Evolutionary conservation across 2,888 invertebrate species (phyloP).

Genomic region (Bombyx huttoni): DNA sequence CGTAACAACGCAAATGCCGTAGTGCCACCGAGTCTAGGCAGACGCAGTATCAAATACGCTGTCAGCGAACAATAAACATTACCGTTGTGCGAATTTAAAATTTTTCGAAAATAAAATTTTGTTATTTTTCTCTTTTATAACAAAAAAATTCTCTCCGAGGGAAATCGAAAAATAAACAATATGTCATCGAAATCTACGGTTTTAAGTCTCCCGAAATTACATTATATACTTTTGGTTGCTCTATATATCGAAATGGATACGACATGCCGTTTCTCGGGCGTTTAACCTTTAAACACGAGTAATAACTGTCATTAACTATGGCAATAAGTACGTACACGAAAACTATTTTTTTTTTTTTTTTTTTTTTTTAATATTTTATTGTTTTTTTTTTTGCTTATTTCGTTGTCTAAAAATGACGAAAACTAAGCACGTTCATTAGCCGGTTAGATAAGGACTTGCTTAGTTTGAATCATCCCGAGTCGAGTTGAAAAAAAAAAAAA

Average conservation of each 20-base stretch:
- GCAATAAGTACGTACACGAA: conserved; percentile 54
- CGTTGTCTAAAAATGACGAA: conserved; percentile 53
- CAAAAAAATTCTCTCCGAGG: no score
- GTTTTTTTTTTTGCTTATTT: conserved; percentile 48
- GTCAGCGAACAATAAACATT: conserved; percentile 24
- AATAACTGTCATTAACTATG: conserved; percentile 51
- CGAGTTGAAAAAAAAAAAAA: conserved; percentile 1
- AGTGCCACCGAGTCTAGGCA: conserved; percentile 55
- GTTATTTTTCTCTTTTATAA: no score
- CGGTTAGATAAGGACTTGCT: conserved; percentile 1
- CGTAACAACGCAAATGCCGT: conserved; percentile 53
- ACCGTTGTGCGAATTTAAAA: no score
- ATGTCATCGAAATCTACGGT: not conserved
- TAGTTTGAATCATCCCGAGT: conserved; percentile 1
- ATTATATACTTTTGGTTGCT: conserved; percentile 7
- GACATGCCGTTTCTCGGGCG: conserved; percentile 28
- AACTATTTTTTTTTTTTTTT: conserved; percentile 52
- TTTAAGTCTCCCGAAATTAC: conserved; percentile 1
- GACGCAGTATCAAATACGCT: conserved; percentile 45
- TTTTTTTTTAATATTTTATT: conserved; percentile 39
- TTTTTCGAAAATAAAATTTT: no score
- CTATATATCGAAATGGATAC: conserved; percentile 46
- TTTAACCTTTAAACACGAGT: conserved; percentile 43
- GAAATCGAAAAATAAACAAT: not conserved
- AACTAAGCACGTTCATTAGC: conserved; percentile 21